A percentile compares a stretch with the other conserved stretches of the same genome.
Conservation (phyloP, 2,113 vertebrate species). For the Halichoerus grypus region DNA sequence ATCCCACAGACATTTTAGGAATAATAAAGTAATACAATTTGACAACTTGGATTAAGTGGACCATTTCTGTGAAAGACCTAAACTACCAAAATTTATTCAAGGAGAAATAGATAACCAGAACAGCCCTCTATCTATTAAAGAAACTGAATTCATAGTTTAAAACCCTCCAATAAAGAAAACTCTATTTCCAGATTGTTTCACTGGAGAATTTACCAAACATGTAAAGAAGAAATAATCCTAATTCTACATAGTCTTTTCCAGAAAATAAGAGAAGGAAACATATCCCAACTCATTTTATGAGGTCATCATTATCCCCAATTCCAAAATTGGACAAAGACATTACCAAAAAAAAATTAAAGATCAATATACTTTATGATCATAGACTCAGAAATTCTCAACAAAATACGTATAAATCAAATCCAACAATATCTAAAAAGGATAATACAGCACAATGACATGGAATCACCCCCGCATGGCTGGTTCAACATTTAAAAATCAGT, state of each 20-base stretch:
- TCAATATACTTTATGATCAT: not conserved
- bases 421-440: not conserved
- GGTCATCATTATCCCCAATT: not conserved
- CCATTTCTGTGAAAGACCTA: not conserved
- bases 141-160: not conserved
- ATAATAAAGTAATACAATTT: not conserved
- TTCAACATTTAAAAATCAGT: not conserved
- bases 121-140: not conserved
- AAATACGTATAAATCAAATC: not conserved
- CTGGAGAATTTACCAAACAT: not conserved
- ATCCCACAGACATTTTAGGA: not conserved
- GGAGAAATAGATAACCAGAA: not conserved
- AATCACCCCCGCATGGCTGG: not conserved
- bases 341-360: not conserved
- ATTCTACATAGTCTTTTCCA: not conserved
- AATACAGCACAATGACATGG: not conserved
- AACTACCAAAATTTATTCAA: not conserved
- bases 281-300: not conserved
- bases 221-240: not conserved
- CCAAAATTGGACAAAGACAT: not conserved
- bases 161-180: not conserved
- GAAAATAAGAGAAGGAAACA: slow-evolving; percentile 27
- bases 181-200: not conserved
- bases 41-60: not conserved
- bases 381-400: not conserved